phyloP scores from a whole-genome alignment of 2,113 vertebrate species.

The Hippocampus comes region DNA sequence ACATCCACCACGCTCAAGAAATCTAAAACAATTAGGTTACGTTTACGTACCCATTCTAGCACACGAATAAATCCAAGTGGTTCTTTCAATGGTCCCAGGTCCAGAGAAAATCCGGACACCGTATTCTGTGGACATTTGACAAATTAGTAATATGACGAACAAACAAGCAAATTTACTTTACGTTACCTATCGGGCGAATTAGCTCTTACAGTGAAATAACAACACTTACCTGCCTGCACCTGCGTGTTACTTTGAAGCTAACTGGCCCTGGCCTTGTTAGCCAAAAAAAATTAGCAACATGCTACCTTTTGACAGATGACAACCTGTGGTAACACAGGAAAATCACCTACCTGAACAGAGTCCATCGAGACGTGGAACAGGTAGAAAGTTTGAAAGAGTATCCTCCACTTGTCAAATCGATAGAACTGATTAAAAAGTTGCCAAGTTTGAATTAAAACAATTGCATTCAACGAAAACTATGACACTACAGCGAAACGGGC shows the following conservation, averaged over 20 bases:
- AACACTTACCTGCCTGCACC: conserved; percentile 3
- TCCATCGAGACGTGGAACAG: conserved; percentile 37
- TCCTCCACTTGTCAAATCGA: background rate
- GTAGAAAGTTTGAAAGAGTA: background rate
- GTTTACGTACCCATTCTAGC: conserved; percentile 86
- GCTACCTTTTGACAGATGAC: conserved; percentile 29
- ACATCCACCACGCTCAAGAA: background rate
- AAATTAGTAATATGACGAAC: background rate
- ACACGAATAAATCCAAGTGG: conserved; percentile 90
- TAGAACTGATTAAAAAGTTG: background rate
- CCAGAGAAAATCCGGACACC: conserved; percentile 70
- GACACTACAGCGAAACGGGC: background rate
- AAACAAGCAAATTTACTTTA: background rate
- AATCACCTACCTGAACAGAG: conserved; percentile 47
- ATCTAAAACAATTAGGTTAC: background rate
- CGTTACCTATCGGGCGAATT: background rate
- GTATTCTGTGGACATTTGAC: conserved; percentile 45
- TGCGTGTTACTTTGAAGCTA: conserved; percentile 35
- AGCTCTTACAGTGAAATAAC: background rate
- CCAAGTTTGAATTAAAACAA: background rate
- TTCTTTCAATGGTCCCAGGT: conserved; percentile 83
- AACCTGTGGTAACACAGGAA: background rate
- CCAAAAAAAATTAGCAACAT: conserved; percentile 24
- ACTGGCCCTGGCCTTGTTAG: conserved; percentile 49
- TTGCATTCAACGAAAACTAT: background rate